Evolutionary conservation across 2,797 vertebrate species (phyloP), one percentile per base, ranked within the genome.

Genomic region (Octomys mimax): DNA sequence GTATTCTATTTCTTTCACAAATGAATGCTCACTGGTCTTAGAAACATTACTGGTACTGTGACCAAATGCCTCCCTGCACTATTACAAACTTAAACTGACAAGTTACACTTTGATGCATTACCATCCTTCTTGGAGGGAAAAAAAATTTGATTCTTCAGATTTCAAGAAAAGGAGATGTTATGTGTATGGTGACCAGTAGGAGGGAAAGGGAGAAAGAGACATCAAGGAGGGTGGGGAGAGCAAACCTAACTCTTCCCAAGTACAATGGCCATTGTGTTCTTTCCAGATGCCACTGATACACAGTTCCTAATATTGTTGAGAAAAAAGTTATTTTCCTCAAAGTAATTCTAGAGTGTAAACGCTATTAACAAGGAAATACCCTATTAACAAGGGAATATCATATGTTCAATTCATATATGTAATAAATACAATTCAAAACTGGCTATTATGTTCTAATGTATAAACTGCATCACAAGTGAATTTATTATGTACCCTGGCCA

Each of bases 71-170:
- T 61, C n/a, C 64, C 57, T 75, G 59, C 33, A 93, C 75, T 88
- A 78, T 62, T 57, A 87, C 94, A 94, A 52, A 94, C 26, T 73
- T 94, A 78, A 94, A 94, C 2, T 82, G 33, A 82, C 62, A 75
- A 79, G 78, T 80, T 91, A 81, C 46, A 96, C 62, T 75, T 77
- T 92, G 87, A 96, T 89, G 92, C 77, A 95, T 94, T 89, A 91
- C 54, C 26, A 94, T 73, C 21, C 77, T 19, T 94, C 61, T 86
- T 86, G 86, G 42, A 36, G 97, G 85, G 92, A 61, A 87, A 96
- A 94, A 24, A 52, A 70, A 91, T 28, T 80, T 85, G 33, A 95
- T 28, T 91, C 92, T 90, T 59, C 81, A 94, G 46, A 95, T 71
- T 93, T 87, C 64, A 42, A 89, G 61, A 70, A 91, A 92, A 79